Percentiles rank a stretch among this genome's conserved stretches.
phyloP scores from a whole-genome alignment of 2,888 invertebrate genomes.

The Ormyrus nitidulus region DNA sequence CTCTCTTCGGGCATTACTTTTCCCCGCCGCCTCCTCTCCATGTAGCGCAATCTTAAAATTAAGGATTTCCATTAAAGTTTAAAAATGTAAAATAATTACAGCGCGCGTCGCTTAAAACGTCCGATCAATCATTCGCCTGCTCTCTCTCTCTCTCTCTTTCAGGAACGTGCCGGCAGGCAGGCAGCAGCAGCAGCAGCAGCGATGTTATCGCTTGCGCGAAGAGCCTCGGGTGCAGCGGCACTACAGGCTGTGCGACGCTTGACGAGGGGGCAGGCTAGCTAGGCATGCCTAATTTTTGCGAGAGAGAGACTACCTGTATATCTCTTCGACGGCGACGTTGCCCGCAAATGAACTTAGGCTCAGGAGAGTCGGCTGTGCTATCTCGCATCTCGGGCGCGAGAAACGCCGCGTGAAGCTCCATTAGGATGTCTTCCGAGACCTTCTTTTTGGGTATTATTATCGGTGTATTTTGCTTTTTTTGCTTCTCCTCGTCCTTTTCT shows the following conservation, averaged over 20 bases:
- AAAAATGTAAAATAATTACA: constrained; percentile 48
- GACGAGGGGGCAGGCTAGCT: not conserved
- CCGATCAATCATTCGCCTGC: constrained; percentile 41
- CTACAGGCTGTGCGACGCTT: too few relatives aligned
- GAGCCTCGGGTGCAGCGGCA: not conserved
- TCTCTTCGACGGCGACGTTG: constrained; percentile 1
- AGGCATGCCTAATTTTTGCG: constrained; percentile 57
- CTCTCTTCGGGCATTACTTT: not conserved
- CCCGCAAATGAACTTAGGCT: constrained; percentile 39
- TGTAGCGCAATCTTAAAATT: constrained; percentile 26
- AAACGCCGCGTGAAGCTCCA: constrained; percentile 51
- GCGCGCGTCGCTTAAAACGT: constrained; percentile 36
- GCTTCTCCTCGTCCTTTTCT: constrained; percentile 20
- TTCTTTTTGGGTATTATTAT: constrained; percentile 40
- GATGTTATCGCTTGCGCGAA: constrained; percentile 30
- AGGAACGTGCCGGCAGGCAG: too few relatives aligned
- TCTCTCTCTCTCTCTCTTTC: constrained; percentile 2
- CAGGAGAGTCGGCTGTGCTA: constrained; percentile 18
- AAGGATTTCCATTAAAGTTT: constrained; percentile 41
- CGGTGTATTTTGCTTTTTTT: constrained; percentile 11
- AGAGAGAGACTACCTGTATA: not conserved
- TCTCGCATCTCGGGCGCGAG: constrained; percentile 51
- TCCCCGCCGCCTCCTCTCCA: not conserved
- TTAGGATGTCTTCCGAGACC: constrained; percentile 35
- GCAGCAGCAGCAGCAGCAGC: not conserved